Evolutionary conservation across 1,140 invertebrate species (phyloP).

Genomic region (Cyclina sinensis): DNA sequence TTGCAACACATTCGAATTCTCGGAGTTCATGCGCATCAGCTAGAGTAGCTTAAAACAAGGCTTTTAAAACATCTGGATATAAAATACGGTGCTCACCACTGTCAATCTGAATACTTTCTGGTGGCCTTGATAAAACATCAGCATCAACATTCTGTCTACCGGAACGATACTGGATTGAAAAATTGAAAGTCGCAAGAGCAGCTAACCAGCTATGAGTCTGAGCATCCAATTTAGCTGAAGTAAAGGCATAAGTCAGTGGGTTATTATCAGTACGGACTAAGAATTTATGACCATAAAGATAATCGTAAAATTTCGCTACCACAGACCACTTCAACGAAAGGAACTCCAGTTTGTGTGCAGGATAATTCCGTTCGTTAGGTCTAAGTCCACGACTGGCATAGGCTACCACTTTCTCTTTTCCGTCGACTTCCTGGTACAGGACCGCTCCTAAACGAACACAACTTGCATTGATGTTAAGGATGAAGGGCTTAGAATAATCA

Average conservation of each 20-base stretch:
- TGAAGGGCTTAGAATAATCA: constrained; percentile 16
- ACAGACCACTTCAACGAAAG: too few relatives aligned
- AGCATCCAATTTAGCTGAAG: not conserved
- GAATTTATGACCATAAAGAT: not conserved
- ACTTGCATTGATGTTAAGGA: constrained; percentile 8
- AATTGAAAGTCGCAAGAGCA: not conserved
- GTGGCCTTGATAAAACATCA: not conserved
- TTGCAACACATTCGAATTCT: not conserved
- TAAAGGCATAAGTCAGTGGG: not conserved
- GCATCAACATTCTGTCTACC: too few relatives aligned
- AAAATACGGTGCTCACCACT: too few relatives aligned
- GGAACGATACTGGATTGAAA: not conserved
- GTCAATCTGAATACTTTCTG: not conserved
- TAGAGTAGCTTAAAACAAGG: not conserved
- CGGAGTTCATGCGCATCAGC: not conserved
- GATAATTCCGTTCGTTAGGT: not conserved
- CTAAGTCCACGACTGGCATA: not conserved
- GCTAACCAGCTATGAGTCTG: not conserved
- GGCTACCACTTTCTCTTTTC: not conserved
- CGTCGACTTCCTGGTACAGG: constrained; percentile 4
- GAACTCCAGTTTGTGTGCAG: too few relatives aligned
- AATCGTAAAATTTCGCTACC: too few relatives aligned
- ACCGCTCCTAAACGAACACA: not conserved
- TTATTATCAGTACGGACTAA: not conserved
- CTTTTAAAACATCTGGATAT: not conserved